Evolutionary conservation across 2,888 invertebrate species (phyloP).

Genomic region (Athripsodes cinereus): DNA sequence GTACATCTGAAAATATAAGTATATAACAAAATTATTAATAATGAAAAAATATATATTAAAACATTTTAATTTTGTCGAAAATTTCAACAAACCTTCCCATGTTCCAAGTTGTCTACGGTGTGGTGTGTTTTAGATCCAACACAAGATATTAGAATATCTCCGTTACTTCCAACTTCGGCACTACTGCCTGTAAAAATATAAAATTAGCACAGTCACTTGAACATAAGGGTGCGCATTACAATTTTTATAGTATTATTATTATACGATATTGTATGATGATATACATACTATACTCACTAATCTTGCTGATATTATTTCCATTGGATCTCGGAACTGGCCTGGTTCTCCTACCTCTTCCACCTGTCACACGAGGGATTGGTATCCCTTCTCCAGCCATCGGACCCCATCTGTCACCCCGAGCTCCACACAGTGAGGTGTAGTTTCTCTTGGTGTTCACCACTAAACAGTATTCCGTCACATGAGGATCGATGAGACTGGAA

Average conservation of each 20-base stretch:
- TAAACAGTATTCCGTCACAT: slow-evolving; percentile 48
- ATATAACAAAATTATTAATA: not conserved
- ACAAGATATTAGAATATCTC: slow-evolving; percentile 36
- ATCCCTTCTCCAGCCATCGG: not conserved
- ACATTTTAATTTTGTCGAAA: not conserved
- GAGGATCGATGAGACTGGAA: slow-evolving; percentile 43
- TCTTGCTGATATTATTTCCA: slow-evolving; percentile 20
- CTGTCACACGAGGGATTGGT: not conserved
- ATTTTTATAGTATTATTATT: too few relatives aligned
- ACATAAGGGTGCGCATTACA: too few relatives aligned
- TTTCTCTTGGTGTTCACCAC: slow-evolving; percentile 42
- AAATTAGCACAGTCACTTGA: not conserved
- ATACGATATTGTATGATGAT: too few relatives aligned
- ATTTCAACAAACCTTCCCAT: slow-evolving; percentile 31
- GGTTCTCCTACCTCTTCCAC: not conserved
- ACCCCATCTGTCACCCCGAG: slow-evolving; percentile 28
- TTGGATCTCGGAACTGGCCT: not conserved
- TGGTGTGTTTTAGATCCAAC: slow-evolving; percentile 46
- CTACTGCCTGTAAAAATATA: slow-evolving; percentile 8
- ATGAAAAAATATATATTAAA: too few relatives aligned
- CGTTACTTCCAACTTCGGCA: slow-evolving; percentile 3
- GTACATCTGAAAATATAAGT: slow-evolving; percentile 34
- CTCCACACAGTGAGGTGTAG: slow-evolving; percentile 46
- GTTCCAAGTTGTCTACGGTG: slow-evolving; percentile 41
- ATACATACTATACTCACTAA: slow-evolving; percentile 13